Base-by-base conservation (phyloP, 2,113 vertebrate genomes). In the Tachysurus vachellii region DNA sequence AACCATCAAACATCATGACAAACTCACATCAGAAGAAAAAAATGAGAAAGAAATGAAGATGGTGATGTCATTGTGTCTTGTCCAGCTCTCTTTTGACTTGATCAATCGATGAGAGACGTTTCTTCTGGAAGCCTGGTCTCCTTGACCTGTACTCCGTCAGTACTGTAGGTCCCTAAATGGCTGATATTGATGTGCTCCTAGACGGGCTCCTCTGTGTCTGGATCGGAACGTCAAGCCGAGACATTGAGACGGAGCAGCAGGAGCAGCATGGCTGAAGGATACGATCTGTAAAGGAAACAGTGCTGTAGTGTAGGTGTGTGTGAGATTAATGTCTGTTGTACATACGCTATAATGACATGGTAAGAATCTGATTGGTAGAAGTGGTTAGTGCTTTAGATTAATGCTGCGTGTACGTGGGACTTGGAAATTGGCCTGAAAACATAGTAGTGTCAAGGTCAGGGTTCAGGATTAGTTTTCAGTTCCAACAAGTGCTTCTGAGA, bases 101-200 rank as follows among this genome's bases (percentile, higher is more conserved):
- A 71, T 77, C 76, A 85, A 91, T 91, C 88, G 71, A 88, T 91
- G 82, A 71, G 47, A 87, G 83, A 87, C 76, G 71, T 88, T 88
- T 86, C 62, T 71, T 84, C 56, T 47, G 54, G 54, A 71, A 66
- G 53, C 28, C 59, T 64, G 68, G 77, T 77, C 85, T 89, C 64
- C 61, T 50, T 85, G 84, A 90, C 85, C 76, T 77, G 47, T 82
- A 66, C 85, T 59, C 77, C 53, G n/a, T 76, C 68, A 28, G 14
- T n/a, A n/a, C n/a, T n/a, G n/a, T 47, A 68, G 66, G 36, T 47
- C 86, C 61, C 68, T 70, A 87, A 89, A 87, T 66, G 82, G 26
- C 56, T 59, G 12, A 28, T 83, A 88, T 90, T 75, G 83, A 90
- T 90, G 85, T 70, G 66, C 28, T 70, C 31, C 68, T 82, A 66